phyloP scores from a whole-genome alignment of 2,888 invertebrate species.

The Podotricha telesiphe region DNA sequence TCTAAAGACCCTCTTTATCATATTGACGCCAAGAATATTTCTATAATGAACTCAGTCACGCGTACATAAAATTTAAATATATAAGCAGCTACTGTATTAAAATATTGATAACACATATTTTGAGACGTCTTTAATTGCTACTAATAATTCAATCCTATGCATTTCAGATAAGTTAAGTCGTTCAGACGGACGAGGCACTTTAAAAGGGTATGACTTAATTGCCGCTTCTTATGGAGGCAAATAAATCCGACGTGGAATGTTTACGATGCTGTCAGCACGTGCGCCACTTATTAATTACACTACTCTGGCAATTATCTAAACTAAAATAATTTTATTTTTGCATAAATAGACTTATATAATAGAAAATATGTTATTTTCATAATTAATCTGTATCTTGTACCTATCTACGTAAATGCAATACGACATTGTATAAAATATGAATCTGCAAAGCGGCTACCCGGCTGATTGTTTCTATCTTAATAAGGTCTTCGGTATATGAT shows the following conservation, averaged over 20 bases:
- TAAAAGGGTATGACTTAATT: slow-evolving; percentile 72
- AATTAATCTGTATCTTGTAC: neutral
- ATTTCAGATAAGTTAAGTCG: slow-evolving; percentile 68
- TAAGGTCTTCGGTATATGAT: slow-evolving; percentile 34
- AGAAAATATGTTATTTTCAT: neutral
- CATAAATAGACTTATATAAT: neutral
- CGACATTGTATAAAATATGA: neutral
- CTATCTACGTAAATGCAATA: neutral
- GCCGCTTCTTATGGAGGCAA: slow-evolving; percentile 58
- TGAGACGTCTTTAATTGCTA: slow-evolving; percentile 74
- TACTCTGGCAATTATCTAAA: slow-evolving; percentile 41
- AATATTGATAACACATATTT: slow-evolving; percentile 80
- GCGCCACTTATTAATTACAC: slow-evolving; percentile 59
- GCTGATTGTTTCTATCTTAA: slow-evolving; percentile 32
- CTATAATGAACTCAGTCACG: slow-evolving; percentile 77
- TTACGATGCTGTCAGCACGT: slow-evolving; percentile 58
- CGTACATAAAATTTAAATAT: slow-evolving; percentile 78
- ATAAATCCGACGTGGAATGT: slow-evolving; percentile 64
- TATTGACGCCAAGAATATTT: slow-evolving; percentile 60
- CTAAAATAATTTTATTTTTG: slow-evolving; percentile 26
- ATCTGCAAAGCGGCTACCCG: neutral
- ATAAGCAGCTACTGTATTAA: slow-evolving; percentile 80
- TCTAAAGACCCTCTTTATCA: slow-evolving; percentile 59
- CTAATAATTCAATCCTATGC: slow-evolving; percentile 78
- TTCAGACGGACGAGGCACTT: slow-evolving; percentile 58